Base-by-base conservation (phyloP, 2,797 vertebrate genomes). In the Trachops cirrhosus region DNA sequence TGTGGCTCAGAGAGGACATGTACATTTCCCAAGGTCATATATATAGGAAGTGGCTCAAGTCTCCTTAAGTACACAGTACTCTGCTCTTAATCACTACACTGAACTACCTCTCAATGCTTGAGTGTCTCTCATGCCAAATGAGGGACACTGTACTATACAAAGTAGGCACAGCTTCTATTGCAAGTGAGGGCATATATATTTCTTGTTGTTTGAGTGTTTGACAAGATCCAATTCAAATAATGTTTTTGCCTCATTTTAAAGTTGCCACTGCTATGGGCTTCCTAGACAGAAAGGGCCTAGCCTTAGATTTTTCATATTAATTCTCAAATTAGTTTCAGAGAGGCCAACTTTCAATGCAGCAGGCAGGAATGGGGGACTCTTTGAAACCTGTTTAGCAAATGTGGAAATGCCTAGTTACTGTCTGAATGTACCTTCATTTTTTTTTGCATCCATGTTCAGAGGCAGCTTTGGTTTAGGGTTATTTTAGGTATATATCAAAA, bases 391-490 rank as follows among this genome's bases (percentile, higher is more conserved):
- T 34, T 54, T 54, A 83, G 29, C n/a, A 83, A 73, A 82, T 78
- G 34, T 50, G 39, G 37, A 95, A 93, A 87, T 94, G 10, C 16
- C 39, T 46, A 78, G 24, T 39, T 75, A 86, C 59, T 88, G 79
- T n/a, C 79, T 91, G 68, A 83, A 71, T 89, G 41, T 77, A 6
- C 19, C 6, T 74, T 44, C 39, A 74, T 94, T 87, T 89, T 86
- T 86, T 86, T 87, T 86, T 86, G 19, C 6, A 29, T 67, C 11
- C 74, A 2, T 84, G 39, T 86, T 67, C 24, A 90, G 52, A 83
- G 93, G 50, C 48, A 92, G n/a, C 79, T 50, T 94, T 95, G 44
- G 48, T 77, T 95, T 83, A 85, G 68, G 46, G 44, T 92, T 44
- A 48, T 3, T 70, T 85, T 88, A 84, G 22, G 7, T 4, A 37